Evolutionary conservation across 2,113 vertebrate genomes (phyloP).

Genomic region (sheep (Ovis aries)): DNA sequence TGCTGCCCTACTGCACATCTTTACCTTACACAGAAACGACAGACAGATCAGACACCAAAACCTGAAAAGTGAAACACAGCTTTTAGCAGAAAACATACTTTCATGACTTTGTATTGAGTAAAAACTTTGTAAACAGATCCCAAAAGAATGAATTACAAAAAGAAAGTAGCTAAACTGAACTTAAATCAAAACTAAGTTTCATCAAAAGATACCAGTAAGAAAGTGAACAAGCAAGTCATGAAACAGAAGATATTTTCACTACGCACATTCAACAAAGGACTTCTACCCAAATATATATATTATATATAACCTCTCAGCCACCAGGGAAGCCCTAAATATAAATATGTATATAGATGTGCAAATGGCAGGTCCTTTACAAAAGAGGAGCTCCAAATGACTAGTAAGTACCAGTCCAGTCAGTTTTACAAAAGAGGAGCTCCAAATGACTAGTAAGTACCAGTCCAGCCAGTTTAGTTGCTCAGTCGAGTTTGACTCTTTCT

Average conservation of each 20-base stretch:
- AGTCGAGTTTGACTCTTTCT: background rate
- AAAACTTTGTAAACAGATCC: background rate
- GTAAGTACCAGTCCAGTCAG: background rate
- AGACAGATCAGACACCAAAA: background rate
- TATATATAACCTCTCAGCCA: too few relatives aligned
- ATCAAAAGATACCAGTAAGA: background rate
- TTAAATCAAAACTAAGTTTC: background rate
- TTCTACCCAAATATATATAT: background rate
- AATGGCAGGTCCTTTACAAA: background rate
- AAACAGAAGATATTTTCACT: background rate
- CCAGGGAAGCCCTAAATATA: background rate
- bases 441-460: background rate
- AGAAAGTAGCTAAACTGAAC: background rate
- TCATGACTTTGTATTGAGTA: background rate
- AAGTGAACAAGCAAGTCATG: background rate
- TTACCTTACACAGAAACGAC: background rate
- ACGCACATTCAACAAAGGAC: background rate
- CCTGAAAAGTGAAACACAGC: background rate
- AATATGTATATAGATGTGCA: background rate
- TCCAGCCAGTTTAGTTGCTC: background rate
- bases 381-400: background rate
- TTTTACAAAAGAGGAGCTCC: background rate
- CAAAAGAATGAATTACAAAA: conserved; percentile 11
- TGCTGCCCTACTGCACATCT: background rate
- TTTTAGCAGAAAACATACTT: background rate